Base-by-base conservation (phyloP, 2,888 invertebrate genomes). In the Tholera decimalis region DNA sequence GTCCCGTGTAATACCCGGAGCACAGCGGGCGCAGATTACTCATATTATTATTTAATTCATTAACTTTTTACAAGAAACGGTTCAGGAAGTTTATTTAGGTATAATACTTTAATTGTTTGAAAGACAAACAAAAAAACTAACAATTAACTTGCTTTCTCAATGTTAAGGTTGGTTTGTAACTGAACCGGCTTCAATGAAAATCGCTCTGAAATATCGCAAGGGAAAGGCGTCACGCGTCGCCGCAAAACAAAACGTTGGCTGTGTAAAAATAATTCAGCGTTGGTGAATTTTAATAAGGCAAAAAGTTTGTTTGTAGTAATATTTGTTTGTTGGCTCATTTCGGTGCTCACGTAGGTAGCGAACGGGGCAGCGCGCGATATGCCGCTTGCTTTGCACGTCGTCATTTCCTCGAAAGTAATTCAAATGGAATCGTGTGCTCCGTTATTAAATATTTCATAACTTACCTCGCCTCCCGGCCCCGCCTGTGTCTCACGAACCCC, bases 361-460 rank as follows among this genome's bases (percentile, higher is more conserved):
- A 65, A 65, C 35, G 73, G 83, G 83, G 80, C 85, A 85, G 85
- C 87, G 80, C 88, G 82, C 85, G 84, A 88, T 91, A 88, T 91
- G 87, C 87, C 92, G 84, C 88, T 82, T 83, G 88, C 93, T 86
- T 92, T 89, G 82, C 89, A 89, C 91, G 91, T 92, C 94, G 93
- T 94, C 95, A 93, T 93, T 94, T 93, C 93, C 95, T 94, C 92
- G 94, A 94, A 95, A 95, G 95, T 95, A 95, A 95, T 95, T 95
- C 94, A 95, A 95, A 95, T 94, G 93, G 93, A 94, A 95, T 95
- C 95, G 95, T 95, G 95, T 95, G 95, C 94, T 91, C 93, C 89
- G 95, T 94, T 95, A 95, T 95, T 95, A 95, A 95, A 95, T 95
- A 95, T 95, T 95, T 95, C 95, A 95, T 95, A 95, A 95, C 95